Base-by-base conservation (phyloP, 2,888 invertebrate species). In the Mylabris sibirica region DNA sequence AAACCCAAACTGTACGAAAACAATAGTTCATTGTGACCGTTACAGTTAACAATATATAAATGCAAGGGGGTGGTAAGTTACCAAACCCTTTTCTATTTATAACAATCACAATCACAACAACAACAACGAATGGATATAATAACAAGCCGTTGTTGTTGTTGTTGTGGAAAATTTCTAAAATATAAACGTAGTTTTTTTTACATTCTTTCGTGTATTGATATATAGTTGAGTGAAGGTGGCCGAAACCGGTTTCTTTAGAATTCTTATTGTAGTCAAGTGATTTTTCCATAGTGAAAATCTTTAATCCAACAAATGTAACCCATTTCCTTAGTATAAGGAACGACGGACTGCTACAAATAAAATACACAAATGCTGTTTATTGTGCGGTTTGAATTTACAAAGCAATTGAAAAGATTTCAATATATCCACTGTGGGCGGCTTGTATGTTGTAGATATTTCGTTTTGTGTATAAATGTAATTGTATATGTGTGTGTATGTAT, bases 381-480 rank as follows among this genome's bases (percentile, higher is more conserved):
- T 85, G 84, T 85, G 84, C 74, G 83, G 84, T 82, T 76, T 81
- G 82, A 83, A 85, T 85, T 84, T 84, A 84, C 85, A 85, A 84
- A 84, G 85, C 85, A 84, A 83, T 84, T 83, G 83, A 84, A 85
- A 85, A 84, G 84, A 84, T 84, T 85, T 84, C 84, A 84, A 83
- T 83, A 84, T 84, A 81, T 82, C 80, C 79, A 81, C 81, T 82
- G 79, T 82, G 80, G 79, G 80, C 77, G 53, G 77, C 71, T 68
- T 71, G 71, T 38, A 49, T 64, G 60, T 57, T 34, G 60, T 24
- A 44, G 22, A 57, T 64, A 35, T 49, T 44, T 34, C 26, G 44
- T 49, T 57, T 35, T 35, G 53, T 49, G 41, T 57, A 34, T 64
- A 35, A 26, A 53, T 64, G 64, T 64, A 35, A 34, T 41, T 64